phyloP scores from a whole-genome alignment of 2,797 vertebrate genomes.

The Picus viridis region DNA sequence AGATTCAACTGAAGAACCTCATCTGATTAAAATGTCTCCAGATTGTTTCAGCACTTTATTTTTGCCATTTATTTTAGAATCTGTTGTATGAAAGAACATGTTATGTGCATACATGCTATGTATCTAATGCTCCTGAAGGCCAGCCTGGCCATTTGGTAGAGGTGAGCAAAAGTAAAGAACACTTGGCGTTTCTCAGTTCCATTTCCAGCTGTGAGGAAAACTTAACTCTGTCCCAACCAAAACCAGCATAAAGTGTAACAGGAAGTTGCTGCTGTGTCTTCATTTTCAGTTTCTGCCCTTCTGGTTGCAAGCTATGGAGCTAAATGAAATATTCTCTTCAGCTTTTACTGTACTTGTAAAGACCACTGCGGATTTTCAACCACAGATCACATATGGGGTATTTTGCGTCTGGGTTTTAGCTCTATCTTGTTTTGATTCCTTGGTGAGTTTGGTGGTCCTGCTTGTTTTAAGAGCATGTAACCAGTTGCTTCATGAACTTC shows the following conservation, averaged over 20 bases:
- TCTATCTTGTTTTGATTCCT: not conserved
- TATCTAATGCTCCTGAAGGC: not conserved
- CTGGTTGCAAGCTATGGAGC: not conserved
- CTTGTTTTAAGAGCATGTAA: not conserved
- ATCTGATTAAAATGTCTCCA: not conserved
- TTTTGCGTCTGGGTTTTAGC: not conserved
- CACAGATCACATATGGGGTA: not conserved
- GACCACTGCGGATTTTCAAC: not conserved
- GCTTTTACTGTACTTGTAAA: not conserved
- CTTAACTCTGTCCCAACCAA: not conserved
- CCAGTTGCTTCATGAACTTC: not conserved
- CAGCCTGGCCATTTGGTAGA: not conserved
- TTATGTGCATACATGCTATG: not conserved
- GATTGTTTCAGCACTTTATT: not conserved
- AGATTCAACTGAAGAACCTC: not conserved
- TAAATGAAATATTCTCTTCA: not conserved
- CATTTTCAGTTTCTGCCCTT: not conserved
- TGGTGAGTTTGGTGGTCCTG: not conserved
- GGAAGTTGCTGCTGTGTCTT: not conserved
- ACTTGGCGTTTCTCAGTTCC: not conserved
- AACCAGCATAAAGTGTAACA: too few relatives aligned
- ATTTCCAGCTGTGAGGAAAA: not conserved
- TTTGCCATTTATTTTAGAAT: not conserved
- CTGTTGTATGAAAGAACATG: not conserved
- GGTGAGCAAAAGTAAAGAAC: not conserved